Conservation (phyloP, 2,797 vertebrate genomes). For the Sandelia bainsii region DNA sequence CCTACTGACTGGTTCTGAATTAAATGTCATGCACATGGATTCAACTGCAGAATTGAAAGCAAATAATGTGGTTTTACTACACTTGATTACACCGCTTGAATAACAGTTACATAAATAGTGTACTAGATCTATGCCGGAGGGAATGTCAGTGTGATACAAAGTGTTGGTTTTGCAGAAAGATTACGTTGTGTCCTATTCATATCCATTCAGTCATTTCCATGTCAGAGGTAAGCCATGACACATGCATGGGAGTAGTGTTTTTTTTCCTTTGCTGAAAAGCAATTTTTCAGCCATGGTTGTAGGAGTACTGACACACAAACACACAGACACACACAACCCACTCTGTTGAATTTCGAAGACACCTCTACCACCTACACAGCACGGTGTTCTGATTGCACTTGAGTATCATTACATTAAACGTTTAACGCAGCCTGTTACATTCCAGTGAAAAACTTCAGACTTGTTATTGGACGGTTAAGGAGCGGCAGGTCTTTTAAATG, state of each 20-base stretch:
- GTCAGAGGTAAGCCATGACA: constrained; percentile 69
- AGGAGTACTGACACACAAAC: constrained; percentile 38
- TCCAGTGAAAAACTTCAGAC: constrained; percentile 64
- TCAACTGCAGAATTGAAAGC: constrained; percentile 60
- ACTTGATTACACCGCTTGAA: constrained; percentile 72
- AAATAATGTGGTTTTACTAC: constrained; percentile 62
- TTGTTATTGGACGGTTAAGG: constrained; percentile 57
- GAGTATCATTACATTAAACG: constrained; percentile 62
- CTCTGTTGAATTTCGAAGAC: constrained; percentile 47
- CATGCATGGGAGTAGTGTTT: constrained; percentile 70
- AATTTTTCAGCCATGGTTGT: constrained; percentile 50
- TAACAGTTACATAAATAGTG: constrained; percentile 76
- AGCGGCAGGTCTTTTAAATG: constrained; percentile 30
- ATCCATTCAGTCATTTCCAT: constrained; percentile 51
- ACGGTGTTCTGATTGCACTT: constrained; percentile 71
- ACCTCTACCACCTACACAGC: constrained; percentile 61
- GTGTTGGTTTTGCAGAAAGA: constrained; percentile 51
- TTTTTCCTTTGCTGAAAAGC: constrained; percentile 44
- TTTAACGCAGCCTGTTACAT: constrained; percentile 62
- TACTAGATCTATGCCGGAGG: constrained; percentile 67
- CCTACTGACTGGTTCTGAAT: constrained; percentile 36
- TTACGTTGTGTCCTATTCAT: constrained; percentile 43
- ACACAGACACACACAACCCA: constrained; percentile 6
- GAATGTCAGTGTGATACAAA: constrained; percentile 61
- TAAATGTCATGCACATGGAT: constrained; percentile 70